These are phyloP conservation scores for Pristionchus japonicus DNA, from an alignment of 2,888 invertebrate genomes.

Conservation along the genomic window DNA sequence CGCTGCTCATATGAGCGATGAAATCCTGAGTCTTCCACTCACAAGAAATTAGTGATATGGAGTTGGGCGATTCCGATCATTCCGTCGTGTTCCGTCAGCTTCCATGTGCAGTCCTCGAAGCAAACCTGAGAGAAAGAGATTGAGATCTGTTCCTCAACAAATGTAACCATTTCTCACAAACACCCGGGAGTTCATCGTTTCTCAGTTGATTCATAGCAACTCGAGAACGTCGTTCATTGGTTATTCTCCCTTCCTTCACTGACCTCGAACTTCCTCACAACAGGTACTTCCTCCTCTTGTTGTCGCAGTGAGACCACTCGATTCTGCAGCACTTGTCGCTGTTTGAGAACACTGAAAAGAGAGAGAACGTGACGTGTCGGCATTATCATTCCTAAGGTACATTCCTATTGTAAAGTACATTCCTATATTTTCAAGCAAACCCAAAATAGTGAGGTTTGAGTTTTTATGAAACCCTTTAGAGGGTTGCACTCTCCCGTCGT, in stretches of 20 bases:
- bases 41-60: conserved; percentile 94
- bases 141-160: too few relatives aligned
- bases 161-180: too few relatives aligned
- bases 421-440: too few relatives aligned
- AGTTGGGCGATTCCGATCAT: conserved; percentile 97
- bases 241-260: too few relatives aligned
- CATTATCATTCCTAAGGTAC: background rate
- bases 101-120: conserved; percentile 98
- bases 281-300: conserved; percentile 54
- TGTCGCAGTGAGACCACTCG: conserved; percentile 47
- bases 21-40: too few relatives aligned
- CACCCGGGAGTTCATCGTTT: too few relatives aligned
- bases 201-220: too few relatives aligned
- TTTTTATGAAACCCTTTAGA: too few relatives aligned
- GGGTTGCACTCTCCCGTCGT: too few relatives aligned
- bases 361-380: background rate
- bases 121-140: conserved; percentile 86
- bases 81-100: conserved; percentile 96
- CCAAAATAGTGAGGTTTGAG: too few relatives aligned
- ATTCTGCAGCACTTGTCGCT: conserved; percentile 75
- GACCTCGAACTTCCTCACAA: conserved; percentile 82
- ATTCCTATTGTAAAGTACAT: too few relatives aligned
- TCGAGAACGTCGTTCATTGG: background rate
- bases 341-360: conserved; percentile 76
- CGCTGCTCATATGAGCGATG: too few relatives aligned